Conservation (phyloP, 2,113 vertebrate species). For the Sebastes fasciatus region DNA sequence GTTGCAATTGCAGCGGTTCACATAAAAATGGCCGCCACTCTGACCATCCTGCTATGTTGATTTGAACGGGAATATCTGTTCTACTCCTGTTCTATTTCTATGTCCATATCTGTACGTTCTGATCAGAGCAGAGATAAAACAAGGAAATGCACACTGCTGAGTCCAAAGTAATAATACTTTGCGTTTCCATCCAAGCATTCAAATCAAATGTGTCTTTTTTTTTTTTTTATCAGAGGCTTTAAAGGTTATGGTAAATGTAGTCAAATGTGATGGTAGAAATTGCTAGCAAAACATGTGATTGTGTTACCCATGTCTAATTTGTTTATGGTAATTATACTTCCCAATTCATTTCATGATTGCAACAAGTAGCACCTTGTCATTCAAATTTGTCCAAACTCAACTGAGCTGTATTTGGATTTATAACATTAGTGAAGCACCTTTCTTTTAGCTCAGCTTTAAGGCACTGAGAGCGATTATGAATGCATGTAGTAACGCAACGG, state of each 20-base stretch:
- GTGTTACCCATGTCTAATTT: neutral
- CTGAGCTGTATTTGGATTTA: neutral
- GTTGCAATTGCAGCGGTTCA: too few species aligned
- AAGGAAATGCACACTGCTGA: neutral
- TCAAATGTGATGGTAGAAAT: constrained; percentile 6
- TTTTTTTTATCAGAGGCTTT: neutral
- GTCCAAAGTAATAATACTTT: neutral
- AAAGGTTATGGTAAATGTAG: neutral
- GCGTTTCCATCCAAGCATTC: neutral
- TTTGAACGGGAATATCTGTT: too few species aligned
- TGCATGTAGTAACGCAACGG: constrained; percentile 51
- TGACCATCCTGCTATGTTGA: too few species aligned
- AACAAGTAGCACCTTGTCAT: neutral
- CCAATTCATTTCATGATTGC: neutral
- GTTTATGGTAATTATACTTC: neutral
- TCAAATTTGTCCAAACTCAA: neutral
- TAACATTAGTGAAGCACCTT: neutral
- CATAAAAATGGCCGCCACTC: too few species aligned
- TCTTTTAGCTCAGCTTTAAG: constrained; percentile 31
- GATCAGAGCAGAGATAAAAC: constrained; percentile 4
- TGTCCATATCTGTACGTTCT: neutral
- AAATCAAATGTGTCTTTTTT: neutral
- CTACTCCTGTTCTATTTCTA: too few species aligned
- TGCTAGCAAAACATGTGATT: neutral
- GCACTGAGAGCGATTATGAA: constrained; percentile 36